phyloP scores from a whole-genome alignment of 2,797 vertebrate genomes.

The Scolopax bukidnonensis region DNA sequence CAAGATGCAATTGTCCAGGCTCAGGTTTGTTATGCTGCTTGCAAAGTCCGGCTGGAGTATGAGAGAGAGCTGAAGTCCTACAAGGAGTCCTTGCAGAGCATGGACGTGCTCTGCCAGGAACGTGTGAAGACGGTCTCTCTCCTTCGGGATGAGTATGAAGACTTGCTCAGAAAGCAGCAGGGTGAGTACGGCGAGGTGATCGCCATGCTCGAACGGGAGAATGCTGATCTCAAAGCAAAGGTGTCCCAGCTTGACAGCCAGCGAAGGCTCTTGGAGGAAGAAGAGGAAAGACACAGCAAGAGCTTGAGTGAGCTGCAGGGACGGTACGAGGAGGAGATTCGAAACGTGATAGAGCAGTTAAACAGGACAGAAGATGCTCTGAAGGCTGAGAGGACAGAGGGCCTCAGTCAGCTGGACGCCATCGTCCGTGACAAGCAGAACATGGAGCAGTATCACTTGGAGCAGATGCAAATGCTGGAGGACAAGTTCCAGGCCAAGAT shows the following conservation, averaged over 20 bases:
- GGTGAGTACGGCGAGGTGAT: conserved; percentile 82
- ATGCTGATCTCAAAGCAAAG: conserved; percentile 84
- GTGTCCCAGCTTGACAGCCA: conserved; percentile 79
- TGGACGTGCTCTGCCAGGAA: conserved; percentile 83
- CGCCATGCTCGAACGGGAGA: conserved; percentile 83
- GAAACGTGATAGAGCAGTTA: conserved; percentile 79
- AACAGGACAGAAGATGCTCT: conserved; percentile 81
- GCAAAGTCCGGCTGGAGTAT: conserved; percentile 84
- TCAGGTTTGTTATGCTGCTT: conserved; percentile 91
- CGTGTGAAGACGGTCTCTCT: conserved; percentile 79
- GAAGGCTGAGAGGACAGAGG: conserved; percentile 80
- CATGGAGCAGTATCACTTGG: conserved; percentile 83
- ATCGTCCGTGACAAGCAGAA: conserved; percentile 83
- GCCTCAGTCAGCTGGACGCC: conserved; percentile 82
- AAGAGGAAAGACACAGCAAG: conserved; percentile 79
- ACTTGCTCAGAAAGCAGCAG: conserved; percentile 85
- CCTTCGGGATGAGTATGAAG: conserved; percentile 86
- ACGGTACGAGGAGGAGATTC: conserved; percentile 83
- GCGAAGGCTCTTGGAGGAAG: conserved; percentile 78
- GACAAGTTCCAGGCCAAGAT: conserved; percentile 87
- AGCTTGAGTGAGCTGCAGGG: conserved; percentile 81
- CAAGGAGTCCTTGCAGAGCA: conserved; percentile 81
- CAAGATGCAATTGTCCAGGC: conserved; percentile 91
- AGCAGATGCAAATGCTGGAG: conserved; percentile 85
- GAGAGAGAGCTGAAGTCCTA: conserved; percentile 84